Evolutionary conservation across 2,797 vertebrate species (phyloP).

Genomic region (Paguma larvata): DNA sequence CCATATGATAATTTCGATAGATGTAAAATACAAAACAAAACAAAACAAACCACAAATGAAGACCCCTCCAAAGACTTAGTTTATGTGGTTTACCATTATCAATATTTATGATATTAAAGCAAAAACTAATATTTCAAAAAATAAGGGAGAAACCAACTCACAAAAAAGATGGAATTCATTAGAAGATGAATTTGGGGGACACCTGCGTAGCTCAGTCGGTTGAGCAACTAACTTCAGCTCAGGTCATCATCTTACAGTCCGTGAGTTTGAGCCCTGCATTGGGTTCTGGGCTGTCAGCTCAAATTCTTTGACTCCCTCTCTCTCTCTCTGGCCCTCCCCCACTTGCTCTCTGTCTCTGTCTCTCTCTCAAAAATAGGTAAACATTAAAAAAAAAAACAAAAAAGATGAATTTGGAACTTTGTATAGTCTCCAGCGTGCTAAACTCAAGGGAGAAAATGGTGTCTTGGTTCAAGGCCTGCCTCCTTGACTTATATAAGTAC

Average conservation of each 20-base stretch:
- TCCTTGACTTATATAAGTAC: neutral
- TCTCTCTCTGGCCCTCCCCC: no score
- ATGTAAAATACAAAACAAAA: no score
- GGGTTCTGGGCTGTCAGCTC: no score
- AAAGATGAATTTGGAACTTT: neutral
- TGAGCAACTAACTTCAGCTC: no score
- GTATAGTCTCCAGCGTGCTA: neutral
- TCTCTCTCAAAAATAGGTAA: no score
- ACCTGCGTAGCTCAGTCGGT: no score
- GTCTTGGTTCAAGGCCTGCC: neutral
- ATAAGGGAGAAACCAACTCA: neutral
- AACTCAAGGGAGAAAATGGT: neutral
- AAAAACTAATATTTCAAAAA: neutral
- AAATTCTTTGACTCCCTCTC: no score
- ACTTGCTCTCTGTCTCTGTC: no score
- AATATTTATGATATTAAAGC: neutral
- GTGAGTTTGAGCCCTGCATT: no score
- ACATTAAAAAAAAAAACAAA: no score
- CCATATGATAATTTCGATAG: no score
- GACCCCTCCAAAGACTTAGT: neutral
- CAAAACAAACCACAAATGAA: neutral
- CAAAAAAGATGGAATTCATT: neutral
- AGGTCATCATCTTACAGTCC: no score
- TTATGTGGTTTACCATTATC: neutral
- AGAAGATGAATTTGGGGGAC: neutral